Percentiles rank a stretch among this genome's conserved stretches.
These are phyloP conservation scores for Symphodus melops DNA, from an alignment of 2,113 vertebrate genomes.

Conservation along the genomic window DNA sequence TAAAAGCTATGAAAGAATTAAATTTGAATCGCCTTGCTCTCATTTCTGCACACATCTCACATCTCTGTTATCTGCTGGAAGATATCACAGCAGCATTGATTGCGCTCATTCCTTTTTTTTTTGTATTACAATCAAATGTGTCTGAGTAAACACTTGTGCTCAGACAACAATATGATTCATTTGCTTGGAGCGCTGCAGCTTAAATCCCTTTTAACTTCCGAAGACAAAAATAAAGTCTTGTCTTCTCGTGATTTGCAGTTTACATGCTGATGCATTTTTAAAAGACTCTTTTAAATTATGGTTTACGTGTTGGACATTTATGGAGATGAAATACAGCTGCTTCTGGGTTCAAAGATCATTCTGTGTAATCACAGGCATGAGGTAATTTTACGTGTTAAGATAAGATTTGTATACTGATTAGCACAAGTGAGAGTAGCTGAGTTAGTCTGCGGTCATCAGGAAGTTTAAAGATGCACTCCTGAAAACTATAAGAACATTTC, in stretches of 20 bases:
- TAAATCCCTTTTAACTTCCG: constrained; percentile 20
- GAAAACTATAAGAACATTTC: too few species aligned
- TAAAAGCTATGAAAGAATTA: constrained; percentile 61
- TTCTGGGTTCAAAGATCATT: constrained; percentile 30
- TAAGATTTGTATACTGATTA: constrained; percentile 15
- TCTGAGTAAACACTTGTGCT: constrained; percentile 14
- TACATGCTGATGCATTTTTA: constrained; percentile 25
- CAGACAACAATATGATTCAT: constrained; percentile 6
- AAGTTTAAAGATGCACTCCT: not conserved
- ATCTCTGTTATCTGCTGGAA: constrained; percentile 13
- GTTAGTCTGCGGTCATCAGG: constrained; percentile 3
- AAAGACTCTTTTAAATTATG: constrained; percentile 18
- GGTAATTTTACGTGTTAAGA: constrained; percentile 8
- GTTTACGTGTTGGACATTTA: constrained; percentile 32
- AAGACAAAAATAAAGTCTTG: constrained; percentile 31
- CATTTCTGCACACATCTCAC: constrained; percentile 22
- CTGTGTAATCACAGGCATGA: constrained; percentile 17
- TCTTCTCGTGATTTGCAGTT: constrained; percentile 47
- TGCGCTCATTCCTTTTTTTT: constrained; percentile 17
- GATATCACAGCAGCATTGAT: constrained; percentile 29
- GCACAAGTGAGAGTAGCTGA: not conserved
- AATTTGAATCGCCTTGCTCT: constrained; percentile 35
- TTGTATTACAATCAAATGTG: constrained; percentile 33
- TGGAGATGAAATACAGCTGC: not conserved
- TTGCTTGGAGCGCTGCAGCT: constrained; percentile 23